Base-by-base conservation (phyloP, 2,797 vertebrate species). In the Amphiprion clarkii region DNA sequence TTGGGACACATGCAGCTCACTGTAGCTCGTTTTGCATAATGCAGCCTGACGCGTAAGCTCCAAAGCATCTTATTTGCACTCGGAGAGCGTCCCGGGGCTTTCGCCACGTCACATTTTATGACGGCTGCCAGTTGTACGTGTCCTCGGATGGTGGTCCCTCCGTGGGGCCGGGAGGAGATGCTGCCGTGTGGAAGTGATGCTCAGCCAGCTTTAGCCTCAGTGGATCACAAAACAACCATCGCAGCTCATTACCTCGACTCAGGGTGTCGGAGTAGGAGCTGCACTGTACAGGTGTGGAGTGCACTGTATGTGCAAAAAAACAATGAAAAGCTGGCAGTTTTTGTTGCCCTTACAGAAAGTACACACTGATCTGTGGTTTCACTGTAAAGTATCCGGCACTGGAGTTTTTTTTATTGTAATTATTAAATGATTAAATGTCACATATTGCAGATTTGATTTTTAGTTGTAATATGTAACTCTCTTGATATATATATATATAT, bases 41-140 rank as follows among this genome's bases (percentile, higher is more conserved):
- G 68, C 77, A 16, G 58, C 76, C 68, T 89, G 92, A 89, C 88
- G 89, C 71, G 71, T 66, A 76, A 76, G 79, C 83, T 87, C 76
- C 66, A 79, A 76, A 89, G 88, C 81, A 92, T 88, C 88, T 90
- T 82, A 80, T 92, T 91, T 88, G 88, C 86, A 82, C 79, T 88
- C 76, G 31, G 76, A 86, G 81, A 73, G 62, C 85, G 74, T 88
- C 86, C 87, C 33, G 33, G 29, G 84, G 91, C 78, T 7, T 76
- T 76, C 78, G 76, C 74, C 71, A 71, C 61, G 66, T 91, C 92
- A 90, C 81, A 83, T 88, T 91, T 85, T 71, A 77, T 90, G 93
- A 93, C 92, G 92, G 89, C 90, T 93, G 89, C 87, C 90, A 91
- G 86, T 93, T 91, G 70, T 78, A 53, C 81, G 65, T 84, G 78